Evolutionary conservation across 2,888 invertebrate species (phyloP).

Genomic region (Drosophila paranaensis): DNA sequence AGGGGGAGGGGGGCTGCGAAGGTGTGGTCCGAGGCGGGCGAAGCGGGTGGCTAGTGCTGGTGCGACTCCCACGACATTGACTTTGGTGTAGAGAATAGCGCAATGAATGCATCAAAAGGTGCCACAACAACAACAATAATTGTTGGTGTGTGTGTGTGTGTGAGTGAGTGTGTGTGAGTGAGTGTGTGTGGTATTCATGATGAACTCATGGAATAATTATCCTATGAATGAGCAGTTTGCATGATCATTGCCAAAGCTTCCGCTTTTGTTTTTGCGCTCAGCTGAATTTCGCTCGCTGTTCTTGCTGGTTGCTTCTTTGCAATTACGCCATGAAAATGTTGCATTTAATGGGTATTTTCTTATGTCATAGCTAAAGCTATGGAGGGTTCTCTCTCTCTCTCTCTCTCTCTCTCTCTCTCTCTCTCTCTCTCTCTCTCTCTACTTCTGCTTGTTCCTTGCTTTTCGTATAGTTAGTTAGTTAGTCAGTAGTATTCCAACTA

Average conservation of each 20-base stretch:
- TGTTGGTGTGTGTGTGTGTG: conserved; percentile 3
- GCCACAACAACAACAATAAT: conserved; percentile 44
- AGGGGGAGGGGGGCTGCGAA: background rate
- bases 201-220: conserved; percentile 82
- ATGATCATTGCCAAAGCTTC: conserved; percentile 81
- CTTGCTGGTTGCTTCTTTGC: conserved; percentile 53
- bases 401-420: background rate
- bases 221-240: conserved; percentile 81
- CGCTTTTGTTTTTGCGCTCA: conserved; percentile 77
- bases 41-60: conserved; percentile 6
- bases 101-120: conserved; percentile 62
- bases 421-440: background rate
- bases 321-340: conserved; percentile 80
- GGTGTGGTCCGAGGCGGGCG: conserved; percentile 1
- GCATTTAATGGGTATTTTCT: conserved; percentile 77
- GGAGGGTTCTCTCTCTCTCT: conserved; percentile 10
- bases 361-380: conserved; percentile 67
- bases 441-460: background rate
- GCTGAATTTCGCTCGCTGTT: conserved; percentile 52
- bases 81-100: conserved; percentile 57
- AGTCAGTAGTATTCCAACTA: conserved; percentile 59
- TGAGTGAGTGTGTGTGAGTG: conserved; percentile 23
- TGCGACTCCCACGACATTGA: conserved; percentile 76
- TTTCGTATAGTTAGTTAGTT: conserved; percentile 21
- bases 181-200: conserved; percentile 43